Evolutionary conservation across 2,888 invertebrate species (phyloP).

Genomic region (Nipponacmea schrenckii): DNA sequence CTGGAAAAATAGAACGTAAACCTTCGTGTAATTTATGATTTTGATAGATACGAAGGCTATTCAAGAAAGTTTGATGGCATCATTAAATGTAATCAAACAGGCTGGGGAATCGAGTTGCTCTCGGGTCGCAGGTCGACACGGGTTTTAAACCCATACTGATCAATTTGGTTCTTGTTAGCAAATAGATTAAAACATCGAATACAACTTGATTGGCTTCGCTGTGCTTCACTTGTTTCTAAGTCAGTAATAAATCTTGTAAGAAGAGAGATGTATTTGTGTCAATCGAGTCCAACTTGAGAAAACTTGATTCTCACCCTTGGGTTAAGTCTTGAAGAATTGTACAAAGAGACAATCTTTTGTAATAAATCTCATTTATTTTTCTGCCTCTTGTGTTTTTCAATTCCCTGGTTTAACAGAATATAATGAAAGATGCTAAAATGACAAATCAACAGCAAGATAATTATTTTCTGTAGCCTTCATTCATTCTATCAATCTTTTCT

Average conservation of each 20-base stretch:
- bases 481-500: too few species aligned
- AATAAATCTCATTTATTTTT: neutral
- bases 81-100: slow-evolving; percentile 8
- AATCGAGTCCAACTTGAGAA: slow-evolving; percentile 1
- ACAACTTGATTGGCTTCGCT: slow-evolving; percentile 1
- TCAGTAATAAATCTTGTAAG: slow-evolving; percentile 3
- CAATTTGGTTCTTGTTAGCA: slow-evolving; percentile 4
- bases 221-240: neutral
- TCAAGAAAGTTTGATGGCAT: neutral
- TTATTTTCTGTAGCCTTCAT: too few species aligned
- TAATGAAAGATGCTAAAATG: too few species aligned
- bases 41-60: neutral
- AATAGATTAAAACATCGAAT: slow-evolving; percentile 8
- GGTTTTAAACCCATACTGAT: slow-evolving; percentile 8
- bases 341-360: slow-evolving; percentile 7
- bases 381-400: neutral
- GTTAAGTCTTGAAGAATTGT: neutral
- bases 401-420: neutral
- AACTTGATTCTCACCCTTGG: neutral
- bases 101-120: neutral
- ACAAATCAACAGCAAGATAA: too few species aligned
- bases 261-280: slow-evolving; percentile 2
- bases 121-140: slow-evolving; percentile 5
- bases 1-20: too few species aligned
- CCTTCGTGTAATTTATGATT: neutral